phyloP scores from a whole-genome alignment of 2,113 vertebrate genomes.

The Arothron firmamentum region DNA sequence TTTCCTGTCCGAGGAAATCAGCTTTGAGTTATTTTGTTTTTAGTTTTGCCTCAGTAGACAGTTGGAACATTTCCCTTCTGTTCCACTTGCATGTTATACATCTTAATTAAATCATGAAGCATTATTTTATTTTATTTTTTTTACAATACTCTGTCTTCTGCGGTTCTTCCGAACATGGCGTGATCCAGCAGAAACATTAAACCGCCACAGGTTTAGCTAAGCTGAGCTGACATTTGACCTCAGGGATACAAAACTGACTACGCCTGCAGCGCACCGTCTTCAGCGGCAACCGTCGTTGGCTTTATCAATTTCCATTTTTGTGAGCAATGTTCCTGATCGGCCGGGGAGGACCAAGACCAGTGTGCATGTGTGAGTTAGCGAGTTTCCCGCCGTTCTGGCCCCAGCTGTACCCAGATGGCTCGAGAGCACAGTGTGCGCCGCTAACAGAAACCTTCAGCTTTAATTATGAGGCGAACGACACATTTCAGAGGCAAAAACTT shows the following conservation, averaged over 20 bases:
- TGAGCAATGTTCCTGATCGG: slow-evolving; percentile 28
- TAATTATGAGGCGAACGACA: slow-evolving; percentile 46
- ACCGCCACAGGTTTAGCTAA: not conserved
- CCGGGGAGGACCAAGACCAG: not conserved
- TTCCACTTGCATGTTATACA: too few relatives aligned
- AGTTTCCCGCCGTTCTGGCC: slow-evolving; percentile 51
- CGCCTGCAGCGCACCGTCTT: not conserved
- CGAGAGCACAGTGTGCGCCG: slow-evolving; percentile 53
- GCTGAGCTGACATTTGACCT: not conserved
- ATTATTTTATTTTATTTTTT: too few relatives aligned
- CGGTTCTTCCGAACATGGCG: not conserved
- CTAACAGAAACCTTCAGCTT: slow-evolving; percentile 54
- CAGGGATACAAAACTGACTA: not conserved
- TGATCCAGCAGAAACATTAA: not conserved
- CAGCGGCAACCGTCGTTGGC: slow-evolving; percentile 1
- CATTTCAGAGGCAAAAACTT: too few relatives aligned
- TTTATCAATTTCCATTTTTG: slow-evolving; percentile 12
- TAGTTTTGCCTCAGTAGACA: too few relatives aligned
- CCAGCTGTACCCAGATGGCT: slow-evolving; percentile 66
- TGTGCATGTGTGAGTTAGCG: slow-evolving; percentile 46
- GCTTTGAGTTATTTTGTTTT: too few relatives aligned
- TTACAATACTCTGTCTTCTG: too few relatives aligned
- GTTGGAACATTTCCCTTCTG: too few relatives aligned
- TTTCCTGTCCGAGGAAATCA: too few relatives aligned
- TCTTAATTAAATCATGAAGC: too few relatives aligned